Evolutionary conservation across 2,113 vertebrate genomes (phyloP), one percentile per base, ranked within the genome.

Genomic region (Etheostoma spectabile): DNA sequence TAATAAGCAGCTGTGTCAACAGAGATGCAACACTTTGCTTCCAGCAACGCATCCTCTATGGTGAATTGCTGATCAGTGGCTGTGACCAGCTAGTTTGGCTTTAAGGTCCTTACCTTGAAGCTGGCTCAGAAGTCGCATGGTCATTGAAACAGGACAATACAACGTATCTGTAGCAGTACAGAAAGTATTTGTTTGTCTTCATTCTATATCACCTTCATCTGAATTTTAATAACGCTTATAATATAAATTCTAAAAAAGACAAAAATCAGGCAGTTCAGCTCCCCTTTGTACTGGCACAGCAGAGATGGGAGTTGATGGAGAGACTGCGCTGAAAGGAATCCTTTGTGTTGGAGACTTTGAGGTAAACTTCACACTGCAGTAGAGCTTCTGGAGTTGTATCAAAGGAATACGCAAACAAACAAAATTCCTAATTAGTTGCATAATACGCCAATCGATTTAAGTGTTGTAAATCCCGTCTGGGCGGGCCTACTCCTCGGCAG

Each of bases 381-480:
- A 51, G 67, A 80, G 64, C 59, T 73, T 65, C 61, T 35, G 13
- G 18, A n/a, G 78, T 45, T 74, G 22, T 75, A 70, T 82, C 84
- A 84, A 69, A 84, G 61, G 80, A 42, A 78, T 77, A 77, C 30
- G 63, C 57, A 80, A 80, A 82, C 62, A 85, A 55, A 75, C 65
- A 72, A 79, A 64, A 86, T 79, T 76, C 52, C 24, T 79, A 84
- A 89, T 83, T 85, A 85, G 55, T 27, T 64, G 55, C 60, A 67
- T 84, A 82, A 79, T 77, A 85, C 76, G 45, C 60, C 81, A 82
- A 63, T 88, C 52, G 55, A 80, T 86, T 80, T 53, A 80, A 57
- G 48, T 63, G 60, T 56, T 81, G 52, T 76, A 80, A 86, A 85
- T 83, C 49, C 71, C 49, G 24, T 64, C 45, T 64, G 49, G 38